Evolutionary conservation across 2,113 vertebrate genomes (phyloP), one percentile per base, ranked within the genome.

Genomic region (Herpailurus yagouaroundi): DNA sequence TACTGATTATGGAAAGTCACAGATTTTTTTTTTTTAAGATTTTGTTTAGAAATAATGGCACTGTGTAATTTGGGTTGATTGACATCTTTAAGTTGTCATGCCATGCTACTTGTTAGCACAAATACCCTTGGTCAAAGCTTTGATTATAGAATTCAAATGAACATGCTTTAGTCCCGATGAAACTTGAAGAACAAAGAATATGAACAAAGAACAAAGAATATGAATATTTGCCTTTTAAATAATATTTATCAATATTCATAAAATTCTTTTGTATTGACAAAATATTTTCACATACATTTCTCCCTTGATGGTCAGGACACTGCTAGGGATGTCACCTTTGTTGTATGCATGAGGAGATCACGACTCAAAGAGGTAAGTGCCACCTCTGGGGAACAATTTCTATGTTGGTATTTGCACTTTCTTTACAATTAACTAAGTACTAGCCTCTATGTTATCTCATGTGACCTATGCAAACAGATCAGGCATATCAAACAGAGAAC

Each of bases 71-170:
- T 52, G 63, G 60, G 71, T 92, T 87, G 79, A 91, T 38, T 93
- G 48, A 16, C 89, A 71, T 68, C 68, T 96, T 82, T 95, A 95
- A 80, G 69, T 90, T 92, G 63, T 83, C 68, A 57, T 38, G 23
- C 48, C 27, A 83, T 71, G 41, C 89, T 93, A 91, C 68, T 87
- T 87, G 23, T 94, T 95, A 76, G 60, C 36, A 68, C 71, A 97
- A 81, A 96, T 93, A 94, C 74, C 63, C 5, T 13, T 31, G 50
- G 55, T 36, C 57, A 95, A 95, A 83, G 18, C 64, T 96, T 93
- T 94, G 73, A 77, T 96, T 83, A 50, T 71, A 50, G 15, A 83
- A 86, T 76, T 93, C 50, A 93, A 74, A 66, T 29, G 6, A 77
- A 52, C 15, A 41, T 5, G 11, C 0, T 63, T 93, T 83, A 93